These are phyloP conservation scores for Atta colombica DNA, from an alignment of 1,140 invertebrate species.

Conservation along the genomic window DNA sequence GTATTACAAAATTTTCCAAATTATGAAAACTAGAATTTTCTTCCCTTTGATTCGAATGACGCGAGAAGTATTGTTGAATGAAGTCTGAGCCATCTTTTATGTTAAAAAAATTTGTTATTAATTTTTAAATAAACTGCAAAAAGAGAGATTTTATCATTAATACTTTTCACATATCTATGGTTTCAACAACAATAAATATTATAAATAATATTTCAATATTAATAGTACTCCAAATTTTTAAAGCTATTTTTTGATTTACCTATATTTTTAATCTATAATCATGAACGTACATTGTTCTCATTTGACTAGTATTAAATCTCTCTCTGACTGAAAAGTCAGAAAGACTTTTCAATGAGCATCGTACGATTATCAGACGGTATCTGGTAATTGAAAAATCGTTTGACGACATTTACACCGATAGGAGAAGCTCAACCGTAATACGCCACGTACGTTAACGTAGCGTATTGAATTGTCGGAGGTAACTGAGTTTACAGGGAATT, in stretches of 20 bases:
- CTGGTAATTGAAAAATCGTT: slow-evolving; percentile 46
- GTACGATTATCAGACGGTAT: slow-evolving; percentile 2
- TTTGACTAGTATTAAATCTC: neutral
- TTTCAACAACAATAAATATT: neutral
- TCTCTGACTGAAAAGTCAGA: neutral
- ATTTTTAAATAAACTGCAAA: neutral
- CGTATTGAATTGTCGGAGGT: slow-evolving; percentile 35
- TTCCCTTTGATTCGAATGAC: neutral
- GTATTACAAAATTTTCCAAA: slow-evolving; percentile 44
- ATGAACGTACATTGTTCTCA: neutral
- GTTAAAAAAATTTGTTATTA: slow-evolving; percentile 1
- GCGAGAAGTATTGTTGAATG: neutral
- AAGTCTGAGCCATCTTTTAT: neutral
- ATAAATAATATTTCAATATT: neutral
- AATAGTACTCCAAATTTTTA: neutral
- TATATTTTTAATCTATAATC: neutral
- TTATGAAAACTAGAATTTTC: slow-evolving; percentile 25
- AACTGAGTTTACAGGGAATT: slow-evolving; percentile 53
- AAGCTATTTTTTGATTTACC: neutral
- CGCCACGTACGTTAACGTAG: neutral
- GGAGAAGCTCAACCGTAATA: neutral
- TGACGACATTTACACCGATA: slow-evolving; percentile 44
- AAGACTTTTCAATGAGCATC: slow-evolving; percentile 4
- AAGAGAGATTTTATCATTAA: neutral
- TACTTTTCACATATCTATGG: neutral